phyloP scores from a whole-genome alignment of 2,113 vertebrate genomes.

The Pomatostomus ruficeps region DNA sequence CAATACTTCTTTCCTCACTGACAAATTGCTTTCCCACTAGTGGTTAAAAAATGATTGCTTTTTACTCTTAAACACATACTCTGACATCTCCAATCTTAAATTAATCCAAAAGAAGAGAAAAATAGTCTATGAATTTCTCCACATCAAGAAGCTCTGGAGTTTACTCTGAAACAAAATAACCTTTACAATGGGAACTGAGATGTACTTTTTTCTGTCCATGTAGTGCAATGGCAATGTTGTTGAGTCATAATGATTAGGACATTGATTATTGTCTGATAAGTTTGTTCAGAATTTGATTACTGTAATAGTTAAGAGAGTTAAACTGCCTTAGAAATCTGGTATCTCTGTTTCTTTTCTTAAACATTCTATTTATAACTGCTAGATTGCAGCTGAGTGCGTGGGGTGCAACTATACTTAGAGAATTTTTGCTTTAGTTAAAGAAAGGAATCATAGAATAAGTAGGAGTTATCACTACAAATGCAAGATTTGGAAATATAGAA shows the following conservation, averaged over 20 bases:
- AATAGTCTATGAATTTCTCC: slow-evolving; percentile 27
- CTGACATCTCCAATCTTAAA: slow-evolving; percentile 57
- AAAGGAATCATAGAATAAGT: neutral
- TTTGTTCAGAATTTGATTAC: neutral
- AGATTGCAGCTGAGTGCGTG: neutral
- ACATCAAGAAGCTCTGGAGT: slow-evolving; percentile 23
- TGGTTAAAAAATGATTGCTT: slow-evolving; percentile 64
- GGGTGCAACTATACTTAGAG: neutral
- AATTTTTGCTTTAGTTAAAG: neutral
- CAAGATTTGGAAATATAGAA: neutral
- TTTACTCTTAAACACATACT: slow-evolving; percentile 53
- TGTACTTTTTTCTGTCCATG: neutral
- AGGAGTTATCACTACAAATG: neutral
- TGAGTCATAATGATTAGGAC: neutral
- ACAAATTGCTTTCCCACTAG: slow-evolving; percentile 46
- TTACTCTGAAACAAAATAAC: slow-evolving; percentile 41
- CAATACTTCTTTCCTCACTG: slow-evolving; percentile 37
- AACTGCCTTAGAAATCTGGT: neutral
- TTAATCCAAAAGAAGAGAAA: slow-evolving; percentile 58
- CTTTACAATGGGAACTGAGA: neutral
- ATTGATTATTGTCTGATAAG: neutral
- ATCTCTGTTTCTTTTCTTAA: neutral
- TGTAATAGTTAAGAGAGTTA: neutral
- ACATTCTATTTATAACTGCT: neutral
- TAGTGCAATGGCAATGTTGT: neutral